These are phyloP conservation scores for Porites rus DNA, from an alignment of 92 coral and sea anemone genomes.

Conservation along the genomic window DNA sequence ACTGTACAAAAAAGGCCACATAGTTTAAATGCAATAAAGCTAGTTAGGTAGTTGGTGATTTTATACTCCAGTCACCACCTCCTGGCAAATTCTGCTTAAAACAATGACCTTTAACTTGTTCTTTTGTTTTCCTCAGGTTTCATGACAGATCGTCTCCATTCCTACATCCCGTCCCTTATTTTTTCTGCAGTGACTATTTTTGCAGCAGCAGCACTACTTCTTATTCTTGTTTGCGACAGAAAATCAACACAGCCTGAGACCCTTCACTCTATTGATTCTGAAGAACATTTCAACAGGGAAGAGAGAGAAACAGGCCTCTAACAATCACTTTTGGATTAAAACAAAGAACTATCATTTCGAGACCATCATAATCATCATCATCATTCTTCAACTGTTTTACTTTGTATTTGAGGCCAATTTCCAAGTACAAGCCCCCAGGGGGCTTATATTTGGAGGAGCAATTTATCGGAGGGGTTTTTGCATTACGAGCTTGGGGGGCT, in stretches of 20 bases:
- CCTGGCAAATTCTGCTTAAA: not conserved
- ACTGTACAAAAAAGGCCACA: no score
- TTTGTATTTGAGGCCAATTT: no score
- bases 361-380: not conserved
- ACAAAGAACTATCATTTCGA: not conserved
- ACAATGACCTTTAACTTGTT: not conserved
- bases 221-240: constrained; percentile 20
- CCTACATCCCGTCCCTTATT: constrained; percentile 33
- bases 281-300: not conserved
- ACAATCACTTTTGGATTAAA: not conserved
- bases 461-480: no score
- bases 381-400: no score
- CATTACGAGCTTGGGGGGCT: no score
- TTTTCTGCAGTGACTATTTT: constrained; percentile 17
- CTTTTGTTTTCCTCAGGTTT: constrained; percentile 5
- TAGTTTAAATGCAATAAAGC: no score
- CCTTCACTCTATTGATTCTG: not conserved
- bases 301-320: constrained; percentile 10
- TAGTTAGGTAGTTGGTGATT: no score
- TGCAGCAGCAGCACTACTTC: constrained; percentile 8
- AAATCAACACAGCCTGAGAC: not conserved
- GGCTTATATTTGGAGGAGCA: no score
- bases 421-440: no score
- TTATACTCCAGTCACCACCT: no score
- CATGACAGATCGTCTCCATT: constrained; percentile 42